These are phyloP conservation scores for Philereme transversata DNA, from an alignment of 2,888 invertebrate genomes.

Conservation along the genomic window DNA sequence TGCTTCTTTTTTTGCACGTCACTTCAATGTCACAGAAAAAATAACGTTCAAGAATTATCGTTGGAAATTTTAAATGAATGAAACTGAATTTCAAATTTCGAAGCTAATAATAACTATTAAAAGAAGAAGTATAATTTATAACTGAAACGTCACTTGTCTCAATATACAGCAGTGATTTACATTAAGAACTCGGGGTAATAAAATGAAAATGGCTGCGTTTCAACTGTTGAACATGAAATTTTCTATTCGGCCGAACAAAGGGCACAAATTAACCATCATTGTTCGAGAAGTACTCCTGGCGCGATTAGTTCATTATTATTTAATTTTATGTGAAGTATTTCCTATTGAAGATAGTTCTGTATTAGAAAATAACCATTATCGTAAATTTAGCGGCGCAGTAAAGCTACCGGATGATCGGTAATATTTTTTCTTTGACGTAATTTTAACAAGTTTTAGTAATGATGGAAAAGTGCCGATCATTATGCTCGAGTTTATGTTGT, in stretches of 20 bases:
- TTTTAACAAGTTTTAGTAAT: conserved; percentile 27
- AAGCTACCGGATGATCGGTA: conserved; percentile 16
- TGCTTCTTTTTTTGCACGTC: background rate
- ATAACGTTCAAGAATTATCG: background rate
- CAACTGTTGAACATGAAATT: conserved; percentile 74
- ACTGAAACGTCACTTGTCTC: conserved; percentile 52
- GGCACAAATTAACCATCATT: conserved; percentile 78
- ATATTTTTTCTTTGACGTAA: conserved; percentile 32
- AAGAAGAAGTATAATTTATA: conserved; percentile 35
- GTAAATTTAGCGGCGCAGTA: conserved; percentile 25
- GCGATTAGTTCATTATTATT: conserved; percentile 80
- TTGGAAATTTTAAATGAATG: background rate
- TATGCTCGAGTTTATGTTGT: conserved; percentile 14
- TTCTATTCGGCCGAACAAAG: conserved; percentile 80
- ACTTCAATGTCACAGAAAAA: background rate
- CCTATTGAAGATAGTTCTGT: conserved; percentile 34
- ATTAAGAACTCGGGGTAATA: conserved; percentile 71
- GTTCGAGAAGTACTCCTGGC: conserved; percentile 63
- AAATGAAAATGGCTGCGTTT: conserved; percentile 69
- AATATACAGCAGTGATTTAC: conserved; percentile 75
- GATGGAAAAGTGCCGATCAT: conserved; percentile 13
- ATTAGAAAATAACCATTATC: conserved; percentile 29
- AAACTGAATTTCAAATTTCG: background rate
- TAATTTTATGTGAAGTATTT: conserved; percentile 69
- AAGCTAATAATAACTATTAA: background rate